Base-by-base conservation (phyloP, 2,113 vertebrate species). In the Antigone vipio region DNA sequence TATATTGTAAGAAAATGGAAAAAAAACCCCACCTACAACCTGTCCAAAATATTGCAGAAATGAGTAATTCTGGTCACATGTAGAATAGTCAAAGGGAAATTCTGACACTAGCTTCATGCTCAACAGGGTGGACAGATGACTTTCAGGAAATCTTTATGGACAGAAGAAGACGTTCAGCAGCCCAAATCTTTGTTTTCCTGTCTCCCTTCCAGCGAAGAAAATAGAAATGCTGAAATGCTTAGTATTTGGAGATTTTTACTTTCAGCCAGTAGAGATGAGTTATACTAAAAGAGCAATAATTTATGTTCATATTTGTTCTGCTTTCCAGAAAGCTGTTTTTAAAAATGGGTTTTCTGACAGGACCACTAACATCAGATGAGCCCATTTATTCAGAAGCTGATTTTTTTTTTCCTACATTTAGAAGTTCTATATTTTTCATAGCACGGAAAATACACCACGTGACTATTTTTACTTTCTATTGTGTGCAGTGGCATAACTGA, bases 341-440 rank as follows among this genome's bases (percentile, higher is more conserved):
- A 20, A 59, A 71, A 88, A 67, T 7, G 0, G 1, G 15, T 55
- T 76, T 71, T 92, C 16, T 47, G 59, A 56, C 10, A 82, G 38
- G 32, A 53, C 12, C 5, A 55, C 6, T 76, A 32, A 29, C 0
- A 2, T 56, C 20, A 64, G 12, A 55, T 2, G 0, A 69, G 5
- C 4, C 2, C 4, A 52, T 88, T 95, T 55, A 55, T 55, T 92
- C 24, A 82, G 35, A 42, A 72, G 7, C 2, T 42, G 27, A 21
- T 20, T 66, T 26, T 75, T 55, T 68, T 71, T 26, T 15, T 17
- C 22, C 18, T 53, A 60, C 66, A 56, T 80, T 16, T 62, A 40
- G 5, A 83, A n/a, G 8, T 49, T 40, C 66, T 53, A 2, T 12
- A 11, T 18, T 58, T 77, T 55, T 73, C 49, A 24, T 34, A 27